Evolutionary conservation across 2,888 invertebrate genomes (phyloP).

Genomic region (Megastigmus dorsalis): DNA sequence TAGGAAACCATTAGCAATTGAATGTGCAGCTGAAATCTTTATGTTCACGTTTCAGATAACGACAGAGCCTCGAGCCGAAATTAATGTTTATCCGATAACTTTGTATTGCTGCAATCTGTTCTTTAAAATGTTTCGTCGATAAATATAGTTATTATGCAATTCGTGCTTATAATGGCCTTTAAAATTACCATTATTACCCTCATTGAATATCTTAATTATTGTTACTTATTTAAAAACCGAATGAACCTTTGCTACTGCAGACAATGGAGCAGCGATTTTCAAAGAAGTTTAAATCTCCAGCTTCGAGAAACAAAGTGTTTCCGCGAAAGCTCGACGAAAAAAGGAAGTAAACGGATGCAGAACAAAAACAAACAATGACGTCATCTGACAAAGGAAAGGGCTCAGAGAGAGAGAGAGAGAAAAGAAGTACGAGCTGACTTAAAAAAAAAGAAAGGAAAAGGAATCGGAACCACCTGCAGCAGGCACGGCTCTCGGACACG

Average conservation of each 20-base stretch:
- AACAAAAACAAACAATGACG: constrained; percentile 43
- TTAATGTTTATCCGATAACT: neutral
- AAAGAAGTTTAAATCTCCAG: constrained; percentile 29
- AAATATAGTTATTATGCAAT: too few relatives aligned
- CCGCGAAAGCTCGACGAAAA: constrained; percentile 5
- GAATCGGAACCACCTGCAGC: constrained; percentile 24
- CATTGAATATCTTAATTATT: too few relatives aligned
- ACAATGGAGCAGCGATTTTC: too few relatives aligned
- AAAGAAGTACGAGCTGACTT: neutral
- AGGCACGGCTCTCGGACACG: constrained; percentile 5
- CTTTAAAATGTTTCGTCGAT: too few relatives aligned
- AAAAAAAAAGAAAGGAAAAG: constrained; percentile 28
- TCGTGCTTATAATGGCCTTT: too few relatives aligned
- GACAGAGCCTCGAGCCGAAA: neutral
- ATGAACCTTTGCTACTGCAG: too few relatives aligned
- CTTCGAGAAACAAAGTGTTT: too few relatives aligned
- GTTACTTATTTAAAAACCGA: too few relatives aligned
- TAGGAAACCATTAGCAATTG: constrained; percentile 25
- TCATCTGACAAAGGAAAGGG: constrained; percentile 39
- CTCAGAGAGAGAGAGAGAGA: constrained; percentile 5
- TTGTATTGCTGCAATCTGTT: too few relatives aligned
- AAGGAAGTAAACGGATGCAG: neutral
- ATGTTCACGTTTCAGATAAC: neutral
- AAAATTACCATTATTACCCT: too few relatives aligned
- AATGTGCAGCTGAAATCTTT: constrained; percentile 37